These are phyloP conservation scores for Florisuga fusca DNA, from an alignment of 2,797 vertebrate species.

Conservation along the genomic window DNA sequence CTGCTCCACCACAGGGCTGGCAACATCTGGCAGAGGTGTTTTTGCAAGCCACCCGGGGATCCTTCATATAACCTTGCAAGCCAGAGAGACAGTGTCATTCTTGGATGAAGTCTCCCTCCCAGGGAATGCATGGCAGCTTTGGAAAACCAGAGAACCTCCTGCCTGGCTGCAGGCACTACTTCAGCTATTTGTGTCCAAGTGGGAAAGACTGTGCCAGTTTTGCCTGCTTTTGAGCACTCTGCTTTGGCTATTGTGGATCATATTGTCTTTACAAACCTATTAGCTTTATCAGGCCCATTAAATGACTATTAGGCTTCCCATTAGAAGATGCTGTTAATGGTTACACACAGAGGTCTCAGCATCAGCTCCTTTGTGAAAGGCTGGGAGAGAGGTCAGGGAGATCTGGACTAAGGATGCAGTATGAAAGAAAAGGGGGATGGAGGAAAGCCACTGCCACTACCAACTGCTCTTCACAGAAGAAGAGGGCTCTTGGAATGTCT, in stretches of 20 bases:
- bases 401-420: background rate
- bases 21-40: background rate
- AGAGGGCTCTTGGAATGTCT: background rate
- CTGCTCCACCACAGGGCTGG: background rate
- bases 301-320: conserved; percentile 71
- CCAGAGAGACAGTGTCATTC: background rate
- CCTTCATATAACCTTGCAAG: background rate
- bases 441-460: background rate
- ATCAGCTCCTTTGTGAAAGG: conserved; percentile 23
- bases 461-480: background rate
- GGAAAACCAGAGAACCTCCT: background rate
- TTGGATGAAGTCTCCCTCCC: background rate
- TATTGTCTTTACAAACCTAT: conserved; percentile 75
- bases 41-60: background rate
- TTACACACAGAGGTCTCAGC: conserved; percentile 63
- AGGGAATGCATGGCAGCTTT: background rate
- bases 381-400: background rate
- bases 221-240: conserved; percentile 19
- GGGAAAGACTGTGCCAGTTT: conserved; percentile 17
- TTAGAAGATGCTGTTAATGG: conserved; percentile 74
- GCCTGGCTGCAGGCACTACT: background rate
- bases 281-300: conserved; percentile 71
- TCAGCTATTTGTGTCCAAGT: background rate
- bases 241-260: conserved; percentile 63
- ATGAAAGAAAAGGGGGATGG: background rate